Percentiles rank a stretch among this genome's conserved stretches.
phyloP scores from a whole-genome alignment of 2,113 vertebrate genomes.

The Leucosticte australis region DNA sequence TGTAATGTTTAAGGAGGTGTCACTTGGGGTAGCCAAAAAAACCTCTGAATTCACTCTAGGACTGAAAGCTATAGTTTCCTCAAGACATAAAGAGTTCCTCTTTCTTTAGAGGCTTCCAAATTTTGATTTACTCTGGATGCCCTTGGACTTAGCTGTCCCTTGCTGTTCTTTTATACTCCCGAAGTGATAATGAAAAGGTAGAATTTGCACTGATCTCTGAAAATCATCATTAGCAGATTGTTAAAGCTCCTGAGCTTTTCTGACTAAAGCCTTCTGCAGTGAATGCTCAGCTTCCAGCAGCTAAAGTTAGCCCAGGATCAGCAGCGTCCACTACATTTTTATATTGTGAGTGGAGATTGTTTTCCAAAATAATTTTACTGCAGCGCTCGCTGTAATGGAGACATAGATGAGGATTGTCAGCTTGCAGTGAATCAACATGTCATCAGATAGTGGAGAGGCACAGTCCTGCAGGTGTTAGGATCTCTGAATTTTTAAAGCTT shows the following conservation, averaged over 20 bases:
- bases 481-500: not conserved
- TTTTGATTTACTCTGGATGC: not conserved
- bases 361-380: not conserved
- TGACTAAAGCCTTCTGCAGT: not conserved
- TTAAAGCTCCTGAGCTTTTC: not conserved
- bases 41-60: not conserved
- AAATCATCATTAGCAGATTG: not conserved
- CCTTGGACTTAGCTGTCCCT: not conserved
- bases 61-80: not conserved
- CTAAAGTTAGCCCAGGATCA: not conserved
- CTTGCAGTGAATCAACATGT: not conserved
- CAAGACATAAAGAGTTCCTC: not conserved
- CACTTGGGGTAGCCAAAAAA: not conserved
- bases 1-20: not conserved
- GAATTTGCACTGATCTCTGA: not conserved
- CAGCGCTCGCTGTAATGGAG: accelerated
- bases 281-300: not conserved
- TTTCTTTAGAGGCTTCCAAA: not conserved
- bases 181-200: not conserved
- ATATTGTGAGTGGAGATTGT: not conserved
- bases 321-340: not conserved
- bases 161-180: not conserved
- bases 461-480: not conserved
- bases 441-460: not conserved
- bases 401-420: not conserved